Conservation (phyloP, 2,888 invertebrate species). For the Perizoma flavofasciatum region DNA sequence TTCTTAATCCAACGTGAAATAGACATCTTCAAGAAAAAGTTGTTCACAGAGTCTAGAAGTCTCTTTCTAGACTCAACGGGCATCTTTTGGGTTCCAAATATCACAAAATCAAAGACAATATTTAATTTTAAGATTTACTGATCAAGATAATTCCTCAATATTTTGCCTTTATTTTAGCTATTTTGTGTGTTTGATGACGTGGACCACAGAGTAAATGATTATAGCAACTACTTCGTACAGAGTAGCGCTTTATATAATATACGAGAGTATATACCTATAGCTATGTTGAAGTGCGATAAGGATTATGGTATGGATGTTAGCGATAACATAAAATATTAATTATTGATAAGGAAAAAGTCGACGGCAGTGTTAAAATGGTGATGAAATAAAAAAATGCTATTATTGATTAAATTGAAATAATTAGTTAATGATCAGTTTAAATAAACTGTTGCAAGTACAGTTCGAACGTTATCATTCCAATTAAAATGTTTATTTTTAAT, state of each 20-base stretch:
- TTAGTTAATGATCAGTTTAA: no score
- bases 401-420: no score
- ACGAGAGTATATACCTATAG: not conserved
- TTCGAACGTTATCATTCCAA: no score
- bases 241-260: conserved; percentile 9
- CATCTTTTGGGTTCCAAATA: conserved; percentile 2
- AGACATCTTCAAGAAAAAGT: not conserved
- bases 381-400: not conserved
- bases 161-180: no score
- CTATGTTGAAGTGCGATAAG: conserved; percentile 12
- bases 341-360: conserved; percentile 18
- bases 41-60: not conserved
- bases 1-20: conserved; percentile 3
- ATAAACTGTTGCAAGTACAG: no score
- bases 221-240: not conserved
- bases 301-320: not conserved
- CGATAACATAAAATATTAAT: conserved; percentile 16
- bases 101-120: not conserved
- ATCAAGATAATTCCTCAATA: no score
- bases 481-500: no score
- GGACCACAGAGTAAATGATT: conserved; percentile 1
- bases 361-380: conserved; percentile 4
- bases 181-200: not conserved
- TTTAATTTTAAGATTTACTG: no score
- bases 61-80: not conserved